Conservation (phyloP, 1,140 invertebrate genomes). For the Calephelis virginiensis region DNA sequence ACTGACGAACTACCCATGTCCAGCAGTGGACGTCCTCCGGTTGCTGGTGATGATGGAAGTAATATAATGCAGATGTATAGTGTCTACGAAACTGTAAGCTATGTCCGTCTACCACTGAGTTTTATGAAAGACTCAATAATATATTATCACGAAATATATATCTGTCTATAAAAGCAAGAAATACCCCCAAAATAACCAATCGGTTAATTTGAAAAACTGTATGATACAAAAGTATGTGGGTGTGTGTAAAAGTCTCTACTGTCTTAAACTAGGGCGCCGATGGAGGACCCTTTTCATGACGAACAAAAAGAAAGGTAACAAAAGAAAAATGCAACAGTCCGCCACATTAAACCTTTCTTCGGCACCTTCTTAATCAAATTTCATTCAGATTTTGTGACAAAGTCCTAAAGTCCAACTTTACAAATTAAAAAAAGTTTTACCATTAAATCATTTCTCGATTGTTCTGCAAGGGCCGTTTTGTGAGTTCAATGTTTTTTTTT, state of each 20-base stretch:
- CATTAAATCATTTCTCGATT: background rate
- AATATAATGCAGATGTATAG: no score
- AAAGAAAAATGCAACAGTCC: constrained; percentile 15
- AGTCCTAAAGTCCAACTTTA: background rate
- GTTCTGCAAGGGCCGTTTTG: no score
- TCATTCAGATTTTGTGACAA: background rate
- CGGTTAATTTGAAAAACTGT: background rate
- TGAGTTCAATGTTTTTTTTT: no score
- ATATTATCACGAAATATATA: no score
- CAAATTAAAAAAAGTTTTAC: constrained; percentile 1
- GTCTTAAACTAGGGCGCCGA: constrained; percentile 2
- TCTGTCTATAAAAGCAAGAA: no score
- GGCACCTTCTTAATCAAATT: constrained; percentile 11
- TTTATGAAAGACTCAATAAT: no score
- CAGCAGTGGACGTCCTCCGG: no score
- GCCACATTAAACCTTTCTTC: constrained; percentile 13
- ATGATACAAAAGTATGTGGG: background rate
- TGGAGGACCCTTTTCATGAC: constrained; percentile 3
- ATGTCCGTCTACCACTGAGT: no score
- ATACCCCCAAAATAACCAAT: no score
- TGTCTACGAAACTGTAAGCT: no score
- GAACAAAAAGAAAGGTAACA: constrained; percentile 16
- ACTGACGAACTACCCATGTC: no score
- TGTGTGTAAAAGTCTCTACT: constrained; percentile 1
- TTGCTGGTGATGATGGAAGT: no score